Conservation (phyloP, 2,113 vertebrate genomes). For the Martes martes region DNA sequence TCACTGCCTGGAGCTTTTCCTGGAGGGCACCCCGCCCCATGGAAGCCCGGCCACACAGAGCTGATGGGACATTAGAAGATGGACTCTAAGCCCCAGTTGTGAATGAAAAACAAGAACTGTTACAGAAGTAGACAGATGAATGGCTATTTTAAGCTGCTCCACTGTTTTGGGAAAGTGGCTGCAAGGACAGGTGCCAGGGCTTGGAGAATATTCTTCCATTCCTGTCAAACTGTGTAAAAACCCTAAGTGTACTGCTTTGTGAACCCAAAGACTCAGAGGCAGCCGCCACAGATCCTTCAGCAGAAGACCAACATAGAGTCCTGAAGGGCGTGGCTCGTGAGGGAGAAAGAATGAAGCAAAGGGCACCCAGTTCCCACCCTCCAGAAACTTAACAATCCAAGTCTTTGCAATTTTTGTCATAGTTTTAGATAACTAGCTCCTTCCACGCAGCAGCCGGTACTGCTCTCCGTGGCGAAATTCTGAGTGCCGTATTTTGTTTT, state of each 20-base stretch:
- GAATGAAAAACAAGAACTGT: slow-evolving; percentile 34
- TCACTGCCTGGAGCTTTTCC: neutral
- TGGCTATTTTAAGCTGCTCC: slow-evolving; percentile 36
- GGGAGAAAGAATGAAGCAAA: neutral
- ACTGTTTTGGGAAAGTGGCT: slow-evolving; percentile 1
- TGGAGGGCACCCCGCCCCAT: neutral
- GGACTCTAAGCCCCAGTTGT: neutral
- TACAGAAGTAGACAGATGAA: neutral
- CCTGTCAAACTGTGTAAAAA: neutral
- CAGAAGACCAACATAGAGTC: neutral
- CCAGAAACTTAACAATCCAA: neutral
- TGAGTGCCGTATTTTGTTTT: neutral
- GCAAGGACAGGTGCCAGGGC: neutral
- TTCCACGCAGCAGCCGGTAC: neutral
- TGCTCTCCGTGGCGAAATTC: neutral
- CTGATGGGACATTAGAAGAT: neutral
- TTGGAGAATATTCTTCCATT: neutral
- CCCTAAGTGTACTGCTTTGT: neutral
- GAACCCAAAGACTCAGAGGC: neutral
- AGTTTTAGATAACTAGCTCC: neutral
- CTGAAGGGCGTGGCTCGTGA: rapidly evolving
- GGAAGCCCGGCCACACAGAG: neutral
- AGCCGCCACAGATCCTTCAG: neutral
- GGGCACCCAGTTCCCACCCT: neutral
- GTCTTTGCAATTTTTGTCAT: neutral